phyloP scores from a whole-genome alignment of 2,797 vertebrate genomes.

The Eremophila alpestris region DNA sequence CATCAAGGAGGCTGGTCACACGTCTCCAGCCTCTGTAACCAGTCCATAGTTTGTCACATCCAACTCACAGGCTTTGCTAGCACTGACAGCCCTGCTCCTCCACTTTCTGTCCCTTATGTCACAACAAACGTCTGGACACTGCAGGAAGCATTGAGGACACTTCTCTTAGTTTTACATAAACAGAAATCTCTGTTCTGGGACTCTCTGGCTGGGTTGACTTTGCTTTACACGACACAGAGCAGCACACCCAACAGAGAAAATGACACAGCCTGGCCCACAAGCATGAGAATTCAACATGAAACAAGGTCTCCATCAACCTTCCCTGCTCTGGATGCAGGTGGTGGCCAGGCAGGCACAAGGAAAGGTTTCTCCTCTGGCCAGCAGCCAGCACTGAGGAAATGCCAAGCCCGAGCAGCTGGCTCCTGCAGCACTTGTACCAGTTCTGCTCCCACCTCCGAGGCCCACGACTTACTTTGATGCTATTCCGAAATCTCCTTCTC shows the following conservation, averaged over 20 bases:
- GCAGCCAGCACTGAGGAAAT: not conserved
- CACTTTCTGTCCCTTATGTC: not conserved
- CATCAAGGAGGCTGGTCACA: not conserved
- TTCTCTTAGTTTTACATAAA: not conserved
- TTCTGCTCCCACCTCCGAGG: not conserved
- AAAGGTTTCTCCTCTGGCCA: not conserved
- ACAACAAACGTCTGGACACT: not conserved
- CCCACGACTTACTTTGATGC: not conserved
- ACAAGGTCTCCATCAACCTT: not conserved
- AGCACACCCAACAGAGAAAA: not conserved
- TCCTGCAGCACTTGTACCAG: rapidly evolving
- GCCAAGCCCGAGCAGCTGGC: not conserved
- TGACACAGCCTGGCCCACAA: not conserved
- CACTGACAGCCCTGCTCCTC: not conserved
- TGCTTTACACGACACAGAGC: not conserved
- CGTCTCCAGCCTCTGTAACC: not conserved
- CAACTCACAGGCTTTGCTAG: not conserved
- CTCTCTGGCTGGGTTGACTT: not conserved
- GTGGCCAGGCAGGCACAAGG: not conserved
- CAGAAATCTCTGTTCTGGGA: not conserved
- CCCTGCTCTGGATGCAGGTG: not conserved
- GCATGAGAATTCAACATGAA: not conserved
- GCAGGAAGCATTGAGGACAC: not conserved
- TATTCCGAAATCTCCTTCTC: conserved; percentile 1
- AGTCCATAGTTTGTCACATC: not conserved